Evolutionary conservation across 2,113 vertebrate species (phyloP).

Genomic region (Podarcis cretensis): DNA sequence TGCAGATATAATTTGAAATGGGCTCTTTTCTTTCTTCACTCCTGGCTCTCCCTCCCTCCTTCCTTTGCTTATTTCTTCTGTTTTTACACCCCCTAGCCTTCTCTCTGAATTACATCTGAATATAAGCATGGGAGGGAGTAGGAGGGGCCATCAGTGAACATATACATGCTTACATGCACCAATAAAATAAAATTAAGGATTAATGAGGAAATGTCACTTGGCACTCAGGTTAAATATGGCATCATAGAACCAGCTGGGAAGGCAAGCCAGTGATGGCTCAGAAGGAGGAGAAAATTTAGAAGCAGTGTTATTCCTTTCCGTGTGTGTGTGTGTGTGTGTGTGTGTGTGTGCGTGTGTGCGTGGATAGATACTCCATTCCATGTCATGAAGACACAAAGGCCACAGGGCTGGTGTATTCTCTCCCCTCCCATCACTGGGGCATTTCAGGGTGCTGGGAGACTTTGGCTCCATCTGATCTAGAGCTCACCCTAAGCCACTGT

Average conservation of each 20-base stretch:
- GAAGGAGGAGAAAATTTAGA: not conserved
- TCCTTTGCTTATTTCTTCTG: not conserved
- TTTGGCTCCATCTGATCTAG: too few relatives aligned
- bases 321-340: too few relatives aligned
- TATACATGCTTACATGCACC: slow-evolving; percentile 42
- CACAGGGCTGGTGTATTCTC: too few relatives aligned
- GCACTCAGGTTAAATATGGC: slow-evolving; percentile 33
- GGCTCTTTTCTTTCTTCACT: slow-evolving; percentile 62
- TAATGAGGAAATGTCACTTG: slow-evolving; percentile 56
- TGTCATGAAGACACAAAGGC: too few relatives aligned
- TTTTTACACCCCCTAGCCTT: too few relatives aligned
- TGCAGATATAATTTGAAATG: slow-evolving; percentile 74
- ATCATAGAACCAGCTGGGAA: not conserved
- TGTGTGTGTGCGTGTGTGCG: too few relatives aligned
- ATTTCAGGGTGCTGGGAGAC: too few relatives aligned
- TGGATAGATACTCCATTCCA: too few relatives aligned
- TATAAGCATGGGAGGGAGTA: slow-evolving; percentile 57
- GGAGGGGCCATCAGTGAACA: slow-evolving; percentile 14
- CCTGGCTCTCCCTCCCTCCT: too few relatives aligned
- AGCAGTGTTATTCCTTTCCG: too few relatives aligned
- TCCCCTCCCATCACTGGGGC: too few relatives aligned
- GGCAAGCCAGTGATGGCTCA: not conserved
- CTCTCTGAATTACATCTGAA: slow-evolving; percentile 69
- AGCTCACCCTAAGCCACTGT: too few relatives aligned
- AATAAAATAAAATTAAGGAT: slow-evolving; percentile 46